These are phyloP conservation scores for Tetragnatha montana DNA, from an alignment of 2,888 invertebrate species.

Conservation along the genomic window DNA sequence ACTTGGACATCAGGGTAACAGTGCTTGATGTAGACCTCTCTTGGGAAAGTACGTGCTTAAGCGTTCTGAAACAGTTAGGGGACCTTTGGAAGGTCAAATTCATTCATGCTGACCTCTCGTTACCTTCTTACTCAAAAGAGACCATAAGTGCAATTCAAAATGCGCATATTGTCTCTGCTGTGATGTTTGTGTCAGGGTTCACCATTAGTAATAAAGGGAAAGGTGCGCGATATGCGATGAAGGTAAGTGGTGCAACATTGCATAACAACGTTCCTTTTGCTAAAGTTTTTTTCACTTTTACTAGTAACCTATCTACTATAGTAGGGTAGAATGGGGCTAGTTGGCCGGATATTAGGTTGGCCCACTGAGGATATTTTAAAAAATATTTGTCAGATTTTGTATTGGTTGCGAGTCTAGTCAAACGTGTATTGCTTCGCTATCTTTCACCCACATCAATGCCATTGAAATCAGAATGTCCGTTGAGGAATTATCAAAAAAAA, in stretches of 20 bases:
- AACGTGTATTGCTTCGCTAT: no score
- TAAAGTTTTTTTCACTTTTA: no score
- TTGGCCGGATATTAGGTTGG: no score
- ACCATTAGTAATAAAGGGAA: background rate
- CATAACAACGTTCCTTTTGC: no score
- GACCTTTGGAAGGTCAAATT: background rate
- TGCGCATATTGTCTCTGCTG: background rate
- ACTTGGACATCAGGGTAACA: background rate
- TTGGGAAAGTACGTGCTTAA: slow-evolving; percentile 5
- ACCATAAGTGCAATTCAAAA: background rate
- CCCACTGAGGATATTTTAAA: no score
- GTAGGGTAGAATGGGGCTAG: no score
- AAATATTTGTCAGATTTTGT: no score
- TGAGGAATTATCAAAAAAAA: no score
- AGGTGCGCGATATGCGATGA: background rate
- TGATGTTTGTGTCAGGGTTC: slow-evolving; percentile 8
- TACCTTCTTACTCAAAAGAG: background rate
- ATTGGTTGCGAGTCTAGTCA: no score
- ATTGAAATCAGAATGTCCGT: no score
- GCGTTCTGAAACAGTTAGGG: background rate
- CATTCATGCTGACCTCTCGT: background rate
- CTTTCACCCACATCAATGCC: no score
- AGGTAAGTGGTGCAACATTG: background rate
- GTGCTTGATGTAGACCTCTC: background rate
- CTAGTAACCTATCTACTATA: no score